Evolutionary conservation across 2,888 invertebrate species (phyloP), one percentile per base, ranked within the genome.

Genomic region (Caenorhabditis sp.): DNA sequence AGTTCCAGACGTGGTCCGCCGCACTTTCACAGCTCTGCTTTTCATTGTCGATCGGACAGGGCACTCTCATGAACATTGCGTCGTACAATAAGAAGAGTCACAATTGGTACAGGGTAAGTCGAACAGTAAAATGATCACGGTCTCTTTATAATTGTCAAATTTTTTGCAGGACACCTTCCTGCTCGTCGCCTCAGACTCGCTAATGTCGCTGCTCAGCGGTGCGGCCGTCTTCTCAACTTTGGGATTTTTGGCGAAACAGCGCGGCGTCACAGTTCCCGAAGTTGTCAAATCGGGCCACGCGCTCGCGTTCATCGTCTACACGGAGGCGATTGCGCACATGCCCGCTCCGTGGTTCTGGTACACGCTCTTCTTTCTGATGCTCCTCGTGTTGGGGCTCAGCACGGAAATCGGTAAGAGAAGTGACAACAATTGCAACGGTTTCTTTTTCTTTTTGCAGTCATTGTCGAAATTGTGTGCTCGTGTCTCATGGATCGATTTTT

Each of bases 351-450:
- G 88, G 79, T 81, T 90, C 4, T 90, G 90, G 89, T 82, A 88
- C 5, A 82, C 88, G 9, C 79, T 90, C 2, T 90, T 90, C 81
- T 90, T 90, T 79, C 45, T 89, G 46, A 90, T 90, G 90, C 82
- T 90, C n/a, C 88, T 89, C 79, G 83, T 89, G 9, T 79, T 90
- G 24, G 90, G 90, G 30, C 80, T 89, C 55, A 83, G 80, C 59
- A 79, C 79, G 0, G 56, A 65, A 35, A 41, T 75, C 5, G 61
- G n/a, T n/a, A n/a, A n/a, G n/a, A n/a, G n/a, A n/a, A n/a, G n/a
- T n/a, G n/a, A 61, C 61, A 22, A 13, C n/a, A n/a, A n/a, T n/a
- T n/a, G n/a, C n/a, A n/a, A n/a, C n/a, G 65, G 35, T n/a, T n/a
- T n/a, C n/a, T n/a, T n/a, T n/a, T n/a, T n/a, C n/a, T n/a, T n/a